Conservation (phyloP, 2,888 invertebrate genomes). For the Disparrhopalites patrizii region DNA sequence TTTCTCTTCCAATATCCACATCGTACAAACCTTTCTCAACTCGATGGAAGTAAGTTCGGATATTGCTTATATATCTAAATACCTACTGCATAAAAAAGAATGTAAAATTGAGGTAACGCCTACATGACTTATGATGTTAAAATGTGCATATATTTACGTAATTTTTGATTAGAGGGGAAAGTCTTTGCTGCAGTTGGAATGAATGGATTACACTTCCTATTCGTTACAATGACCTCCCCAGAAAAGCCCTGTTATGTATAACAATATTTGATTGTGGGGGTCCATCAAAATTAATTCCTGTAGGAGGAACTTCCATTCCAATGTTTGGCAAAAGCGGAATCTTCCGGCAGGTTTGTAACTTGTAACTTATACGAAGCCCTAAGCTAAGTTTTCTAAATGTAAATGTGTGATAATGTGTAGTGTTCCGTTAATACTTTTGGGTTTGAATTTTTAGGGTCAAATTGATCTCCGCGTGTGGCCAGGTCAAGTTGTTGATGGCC, state of each 20-base stretch:
- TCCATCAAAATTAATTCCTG: slow-evolving; percentile 72
- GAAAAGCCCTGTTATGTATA: slow-evolving; percentile 77
- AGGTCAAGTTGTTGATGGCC: slow-evolving; percentile 73
- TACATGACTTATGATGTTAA: neutral
- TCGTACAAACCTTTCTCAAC: slow-evolving; percentile 88
- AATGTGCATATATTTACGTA: neutral
- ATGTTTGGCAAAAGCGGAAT: slow-evolving; percentile 93
- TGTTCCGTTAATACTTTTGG: neutral
- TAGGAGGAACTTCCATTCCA: slow-evolving; percentile 89
- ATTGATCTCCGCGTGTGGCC: slow-evolving; percentile 90
- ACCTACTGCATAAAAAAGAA: too few relatives aligned
- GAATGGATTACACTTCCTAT: slow-evolving; percentile 92
- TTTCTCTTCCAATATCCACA: slow-evolving; percentile 81
- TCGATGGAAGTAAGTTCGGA: slow-evolving; percentile 88
- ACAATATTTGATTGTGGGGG: slow-evolving; percentile 90
- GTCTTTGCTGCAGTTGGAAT: slow-evolving; percentile 71
- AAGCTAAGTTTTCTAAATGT: too few relatives aligned
- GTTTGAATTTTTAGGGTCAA: slow-evolving; percentile 60
- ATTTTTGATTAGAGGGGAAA: slow-evolving; percentile 16
- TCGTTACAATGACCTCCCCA: slow-evolving; percentile 83
- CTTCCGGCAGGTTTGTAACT: slow-evolving; percentile 68
- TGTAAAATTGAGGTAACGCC: too few relatives aligned
- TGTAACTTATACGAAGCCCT: too few relatives aligned
- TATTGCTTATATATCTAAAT: too few relatives aligned
- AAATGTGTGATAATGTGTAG: neutral